phyloP scores from a whole-genome alignment of 2,888 invertebrate genomes.

The Rapana venosa region DNA sequence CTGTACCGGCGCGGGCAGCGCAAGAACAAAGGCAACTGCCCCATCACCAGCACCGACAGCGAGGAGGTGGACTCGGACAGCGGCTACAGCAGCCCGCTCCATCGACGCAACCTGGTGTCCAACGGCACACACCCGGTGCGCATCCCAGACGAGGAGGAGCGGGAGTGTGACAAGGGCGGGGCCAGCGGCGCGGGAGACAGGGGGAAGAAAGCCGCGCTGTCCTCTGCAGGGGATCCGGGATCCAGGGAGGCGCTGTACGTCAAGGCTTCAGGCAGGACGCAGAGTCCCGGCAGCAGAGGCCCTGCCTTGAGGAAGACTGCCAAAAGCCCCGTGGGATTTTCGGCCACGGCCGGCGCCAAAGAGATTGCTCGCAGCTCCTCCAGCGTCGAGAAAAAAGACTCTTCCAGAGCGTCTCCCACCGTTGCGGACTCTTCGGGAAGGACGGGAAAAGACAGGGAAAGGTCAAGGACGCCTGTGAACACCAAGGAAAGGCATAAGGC shows the following conservation, averaged over 20 bases:
- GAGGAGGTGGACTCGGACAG: conserved; percentile 69
- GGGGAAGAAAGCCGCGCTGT: neutral
- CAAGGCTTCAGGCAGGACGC: neutral
- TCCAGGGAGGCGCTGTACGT: neutral
- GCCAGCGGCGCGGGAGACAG: neutral
- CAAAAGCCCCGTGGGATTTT: neutral
- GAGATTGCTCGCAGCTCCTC: neutral
- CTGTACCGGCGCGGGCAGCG: conserved; percentile 54
- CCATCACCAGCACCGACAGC: conserved; percentile 39
- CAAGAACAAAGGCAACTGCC: conserved; percentile 27
- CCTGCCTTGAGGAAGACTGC: neutral
- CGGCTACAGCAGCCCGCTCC: conserved; percentile 73
- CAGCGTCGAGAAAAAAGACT: neutral
- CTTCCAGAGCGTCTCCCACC: neutral
- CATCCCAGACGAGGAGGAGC: conserved; percentile 16
- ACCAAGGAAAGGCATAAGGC: neutral
- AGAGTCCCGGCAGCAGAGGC: neutral
- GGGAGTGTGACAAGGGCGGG: neutral
- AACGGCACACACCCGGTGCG: conserved; percentile 59
- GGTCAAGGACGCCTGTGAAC: neutral
- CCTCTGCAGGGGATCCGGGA: neutral
- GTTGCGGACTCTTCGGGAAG: no score
- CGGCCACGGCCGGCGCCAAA: neutral
- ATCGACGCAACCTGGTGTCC: conserved; percentile 68
- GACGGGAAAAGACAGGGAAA: neutral